Base-by-base conservation (phyloP, 2,797 vertebrate genomes). In the Phataginus tetradactyla region DNA sequence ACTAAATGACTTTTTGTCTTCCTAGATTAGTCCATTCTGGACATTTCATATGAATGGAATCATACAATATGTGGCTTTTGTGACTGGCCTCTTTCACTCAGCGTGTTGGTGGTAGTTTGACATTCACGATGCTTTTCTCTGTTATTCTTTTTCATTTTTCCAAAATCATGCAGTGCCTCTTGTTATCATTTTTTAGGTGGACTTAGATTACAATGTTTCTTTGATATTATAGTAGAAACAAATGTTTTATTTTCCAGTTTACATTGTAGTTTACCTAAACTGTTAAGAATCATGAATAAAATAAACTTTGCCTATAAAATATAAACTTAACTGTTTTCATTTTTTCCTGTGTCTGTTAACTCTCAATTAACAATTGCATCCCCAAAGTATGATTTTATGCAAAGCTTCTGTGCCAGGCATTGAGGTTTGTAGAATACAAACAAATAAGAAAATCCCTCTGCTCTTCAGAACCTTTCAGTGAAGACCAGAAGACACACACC, bases 181-280 rank as follows among this genome's bases (percentile, higher is more conserved):
- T 53, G 64, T 86, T 90, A 9, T 78, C 94, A 64, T 11, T 80
- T 85, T 97, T 96, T 78, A 81, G 42, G 45, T 57, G 69, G 55
- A 9, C 21, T 91, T 88, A 9, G 29, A 81, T 91, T 95, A 85
- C 96, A 97, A 94, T 91, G 53, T 20, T 69, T 92, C 51, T 92
- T 87, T 90, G 74, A 74, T 93, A 91, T 17, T 91, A 3, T 57
- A 84, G 39, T n/a, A 95, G 37, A 94, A 11, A 39, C 63, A 94
- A 37, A 77, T 74, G 75, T 92, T 77, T 95, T 94, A 69, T 88
- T 96, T 95, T 95, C 42, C 45, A 69, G 37, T 86, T 94, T 97
- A 77, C 20, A 83, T 29, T 93, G 63, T 66, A 32, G 3, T 86
- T 83, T 95, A 89, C 84, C 42, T 88, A 77, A 94, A 90, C 83